Base-by-base conservation (phyloP, 2,113 vertebrate species). In the Mionectes macconnelli region DNA sequence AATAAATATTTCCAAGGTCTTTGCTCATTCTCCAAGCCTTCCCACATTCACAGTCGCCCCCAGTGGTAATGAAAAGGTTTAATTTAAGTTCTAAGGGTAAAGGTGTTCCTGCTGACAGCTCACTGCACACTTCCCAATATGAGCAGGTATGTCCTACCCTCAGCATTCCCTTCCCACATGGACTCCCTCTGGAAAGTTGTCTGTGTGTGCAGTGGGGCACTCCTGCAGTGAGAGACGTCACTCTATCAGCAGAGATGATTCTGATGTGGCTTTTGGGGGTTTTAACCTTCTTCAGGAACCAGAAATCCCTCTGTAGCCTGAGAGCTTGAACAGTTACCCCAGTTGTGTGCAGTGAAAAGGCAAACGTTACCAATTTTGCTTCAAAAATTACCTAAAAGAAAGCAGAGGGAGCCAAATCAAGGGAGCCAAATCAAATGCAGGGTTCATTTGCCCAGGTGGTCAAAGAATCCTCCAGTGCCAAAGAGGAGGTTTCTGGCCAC, bases 201-300 rank as follows among this genome's bases (percentile, higher is more conserved):
- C 35, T 47, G 8, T 3, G 4, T 10, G 24, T 31, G 45, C 67
- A 50, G 17, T 7, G 23, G 59, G 64, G 74, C 50, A 22, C n/a
- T 55, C 10, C 10, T 2, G 47, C 37, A 44, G 18, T 3, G 4
- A 62, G 40, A 57, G 42, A 55, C 20, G 8, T 14, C 50, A 27
- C 66, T 39, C 11, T 8, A 35, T 17, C 68, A 53, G 17, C 5
- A 67, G 14, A 64, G 50, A 52, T 7, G 0, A 52, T 63, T 22
- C 25, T 81, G 44, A 37, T 53, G 53, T 27, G 9, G 24, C 44
- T 52, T 57, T 3, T 0, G 11, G 24, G 25, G 2, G 0, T 20
- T 59, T 49, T 17, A 69, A 55, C 9, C 21, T 39, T 21, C 53
- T 63, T 18, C 37, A 84, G 47, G 28, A 62, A 68, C 8, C 24